A percentile compares a stretch with the other conserved stretches of the same genome.
Evolutionary conservation across 2,797 vertebrate species (phyloP).

Genomic region (Octomys mimax): DNA sequence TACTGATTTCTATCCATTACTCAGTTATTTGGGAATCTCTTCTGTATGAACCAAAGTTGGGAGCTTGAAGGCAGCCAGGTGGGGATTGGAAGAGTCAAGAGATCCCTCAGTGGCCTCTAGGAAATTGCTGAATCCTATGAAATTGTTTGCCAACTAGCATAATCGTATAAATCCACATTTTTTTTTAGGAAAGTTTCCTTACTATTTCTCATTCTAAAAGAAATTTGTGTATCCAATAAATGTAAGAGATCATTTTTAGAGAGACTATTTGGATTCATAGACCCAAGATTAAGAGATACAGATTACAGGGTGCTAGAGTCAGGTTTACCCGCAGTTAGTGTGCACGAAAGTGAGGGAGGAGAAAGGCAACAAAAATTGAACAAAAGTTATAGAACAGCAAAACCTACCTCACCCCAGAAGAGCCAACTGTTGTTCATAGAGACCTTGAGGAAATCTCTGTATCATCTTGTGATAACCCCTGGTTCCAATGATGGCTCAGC

Average conservation of each 20-base stretch:
- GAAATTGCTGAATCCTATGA: not conserved
- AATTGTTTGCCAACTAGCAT: not conserved
- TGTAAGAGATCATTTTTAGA: not conserved
- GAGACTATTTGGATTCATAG: not conserved
- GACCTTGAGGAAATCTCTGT: not conserved
- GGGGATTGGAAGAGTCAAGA: not conserved
- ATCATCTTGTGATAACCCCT: not conserved
- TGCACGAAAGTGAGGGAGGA: not conserved
- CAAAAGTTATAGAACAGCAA: not conserved
- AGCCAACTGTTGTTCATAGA: not conserved
- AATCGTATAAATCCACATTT: not conserved
- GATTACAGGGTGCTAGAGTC: not conserved
- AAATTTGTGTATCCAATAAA: not conserved
- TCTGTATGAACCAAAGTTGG: not conserved
- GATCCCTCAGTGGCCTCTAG: not conserved
- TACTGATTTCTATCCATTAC: not conserved
- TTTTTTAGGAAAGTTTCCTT: not conserved
- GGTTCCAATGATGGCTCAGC: fast-evolving
- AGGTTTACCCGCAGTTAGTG: not conserved
- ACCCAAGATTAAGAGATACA: not conserved
- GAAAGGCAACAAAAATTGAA: not conserved
- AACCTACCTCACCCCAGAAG: not conserved
- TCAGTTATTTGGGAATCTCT: not conserved
- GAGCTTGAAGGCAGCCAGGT: not conserved
- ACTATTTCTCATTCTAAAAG: not conserved